Conservation (phyloP, 2,113 vertebrate species). For the Calcarius ornatus region DNA sequence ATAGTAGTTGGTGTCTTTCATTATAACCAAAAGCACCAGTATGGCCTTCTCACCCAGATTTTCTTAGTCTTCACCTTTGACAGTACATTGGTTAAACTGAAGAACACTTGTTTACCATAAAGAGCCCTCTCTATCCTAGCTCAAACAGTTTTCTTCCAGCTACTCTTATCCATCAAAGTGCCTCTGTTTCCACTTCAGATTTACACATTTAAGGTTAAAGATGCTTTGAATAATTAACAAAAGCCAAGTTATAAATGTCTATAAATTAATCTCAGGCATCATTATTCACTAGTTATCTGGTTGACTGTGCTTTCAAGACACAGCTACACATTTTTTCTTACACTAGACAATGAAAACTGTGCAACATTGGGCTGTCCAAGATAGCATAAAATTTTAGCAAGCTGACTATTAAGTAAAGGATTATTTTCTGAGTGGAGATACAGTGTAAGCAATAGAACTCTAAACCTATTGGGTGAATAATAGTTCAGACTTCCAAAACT, state of each 20-base stretch:
- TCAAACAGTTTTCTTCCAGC: not conserved
- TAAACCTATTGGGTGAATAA: not conserved
- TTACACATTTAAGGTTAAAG: not conserved
- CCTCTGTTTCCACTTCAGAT: not conserved
- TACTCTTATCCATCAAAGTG: not conserved
- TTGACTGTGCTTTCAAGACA: not conserved
- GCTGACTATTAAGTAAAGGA: not conserved
- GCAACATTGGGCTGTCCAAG: not conserved
- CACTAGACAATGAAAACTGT: not conserved
- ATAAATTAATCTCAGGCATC: not conserved
- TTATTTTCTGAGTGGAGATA: not conserved
- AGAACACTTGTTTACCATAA: not conserved
- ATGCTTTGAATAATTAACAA: not conserved
- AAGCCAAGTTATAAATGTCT: not conserved
- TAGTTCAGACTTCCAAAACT: not conserved
- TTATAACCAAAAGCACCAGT: not conserved
- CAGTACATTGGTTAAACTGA: not conserved
- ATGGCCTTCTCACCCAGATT: not conserved
- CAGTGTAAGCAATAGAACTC: not conserved
- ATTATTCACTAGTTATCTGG: not conserved
- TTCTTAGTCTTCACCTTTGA: not conserved
- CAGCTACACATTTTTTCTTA: not conserved
- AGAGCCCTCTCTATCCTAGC: not conserved
- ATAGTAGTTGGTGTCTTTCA: not conserved
- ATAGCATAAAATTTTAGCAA: not conserved